These are phyloP conservation scores for Somateria mollissima DNA, from an alignment of 2,797 vertebrate species.

Conservation along the genomic window DNA sequence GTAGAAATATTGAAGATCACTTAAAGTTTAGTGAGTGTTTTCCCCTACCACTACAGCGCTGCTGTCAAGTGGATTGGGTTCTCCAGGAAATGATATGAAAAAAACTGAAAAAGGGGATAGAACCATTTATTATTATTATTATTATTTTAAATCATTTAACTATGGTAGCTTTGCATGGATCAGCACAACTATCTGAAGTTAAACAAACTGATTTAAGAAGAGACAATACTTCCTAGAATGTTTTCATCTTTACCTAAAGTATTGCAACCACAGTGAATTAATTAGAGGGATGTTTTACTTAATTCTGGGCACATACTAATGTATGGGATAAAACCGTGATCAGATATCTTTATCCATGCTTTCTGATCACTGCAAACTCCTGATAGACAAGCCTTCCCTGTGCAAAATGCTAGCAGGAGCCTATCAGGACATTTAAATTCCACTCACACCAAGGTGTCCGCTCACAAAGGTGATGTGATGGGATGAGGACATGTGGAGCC, in stretches of 20 bases:
- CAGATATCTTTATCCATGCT: not conserved
- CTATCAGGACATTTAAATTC: not conserved
- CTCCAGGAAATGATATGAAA: not conserved
- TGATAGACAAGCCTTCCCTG: not conserved
- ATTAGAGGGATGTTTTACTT: not conserved
- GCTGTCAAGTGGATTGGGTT: not conserved
- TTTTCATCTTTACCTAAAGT: not conserved
- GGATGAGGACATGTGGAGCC: not conserved
- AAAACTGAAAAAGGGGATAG: not conserved
- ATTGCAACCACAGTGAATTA: not conserved
- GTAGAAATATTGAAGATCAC: slow-evolving; percentile 4
- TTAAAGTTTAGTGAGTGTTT: not conserved
- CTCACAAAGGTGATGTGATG: not conserved
- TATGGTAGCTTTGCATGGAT: not conserved
- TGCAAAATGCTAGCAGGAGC: not conserved
- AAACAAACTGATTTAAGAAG: not conserved
- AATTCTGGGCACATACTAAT: not conserved
- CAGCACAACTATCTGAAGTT: not conserved
- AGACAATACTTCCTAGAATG: not conserved
- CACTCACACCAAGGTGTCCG: not conserved
- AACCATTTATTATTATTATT: not conserved
- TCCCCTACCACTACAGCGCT: not conserved
- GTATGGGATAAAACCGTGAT: not conserved
- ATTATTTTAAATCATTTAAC: not conserved
- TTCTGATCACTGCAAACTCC: not conserved